Evolutionary conservation across 1,140 invertebrate species (phyloP), one percentile per base, ranked within the genome.

Genomic region (Mya arenaria): DNA sequence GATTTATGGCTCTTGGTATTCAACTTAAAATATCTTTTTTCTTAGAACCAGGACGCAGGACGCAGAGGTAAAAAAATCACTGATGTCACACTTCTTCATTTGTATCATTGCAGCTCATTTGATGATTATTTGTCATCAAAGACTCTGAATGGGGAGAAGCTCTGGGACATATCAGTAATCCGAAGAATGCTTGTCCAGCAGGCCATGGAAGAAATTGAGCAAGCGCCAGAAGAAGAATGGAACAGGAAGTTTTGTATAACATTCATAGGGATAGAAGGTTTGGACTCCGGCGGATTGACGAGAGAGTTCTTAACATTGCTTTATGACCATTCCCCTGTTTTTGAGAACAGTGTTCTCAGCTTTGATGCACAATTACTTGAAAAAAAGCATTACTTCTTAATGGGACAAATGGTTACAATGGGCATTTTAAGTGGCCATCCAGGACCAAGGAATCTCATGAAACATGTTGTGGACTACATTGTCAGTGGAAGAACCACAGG

Each of bases 241-340:
- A 36, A 37, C 17, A 44, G 39, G 23, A 37, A 48, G 34, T 10
- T 77, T 6, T 23, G 23, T n/a, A 30, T 80, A 3, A 80, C 30
- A 4, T 80, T 80, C 5, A 75, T 72, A 2, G 77, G 77, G 10
- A 68, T 74, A 80, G 77, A 80, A 3, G 77, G 66, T 60, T 1
- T 80, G 2, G 77, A 75, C 44, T 44, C 52, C 19, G 77, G 77
- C 17, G 77, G 77, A 30, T 32, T 80, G 0, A 75, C 68, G 10
- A 69, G 71, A 71, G 77, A 80, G n/a, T 80, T 80, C 19, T 0
- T 80, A 23, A 4, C 71, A 19, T 25, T 80, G 13, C 25, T 55
- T 10, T 80, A 25, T 52, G 36, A 63, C 13, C 13, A 80, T 25
- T 52, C 73, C 1, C 73, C 73, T 3, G 56, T 63, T 28, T 63